Evolutionary conservation across 2,797 vertebrate species (phyloP).

Genomic region (Ctenosaura bakeri): DNA sequence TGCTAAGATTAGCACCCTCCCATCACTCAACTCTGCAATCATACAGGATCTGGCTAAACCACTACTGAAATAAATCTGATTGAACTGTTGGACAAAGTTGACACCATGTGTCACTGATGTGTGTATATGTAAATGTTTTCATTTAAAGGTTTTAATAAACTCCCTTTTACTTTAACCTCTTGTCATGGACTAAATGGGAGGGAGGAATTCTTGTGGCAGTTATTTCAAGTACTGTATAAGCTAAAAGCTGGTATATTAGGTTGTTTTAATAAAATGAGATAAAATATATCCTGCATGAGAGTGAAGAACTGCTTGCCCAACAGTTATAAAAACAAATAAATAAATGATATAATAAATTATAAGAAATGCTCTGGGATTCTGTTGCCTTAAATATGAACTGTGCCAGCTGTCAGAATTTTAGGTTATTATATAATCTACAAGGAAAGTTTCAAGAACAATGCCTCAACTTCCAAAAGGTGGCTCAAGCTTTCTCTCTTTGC

Average conservation of each 20-base stretch:
- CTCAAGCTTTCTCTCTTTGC: neutral
- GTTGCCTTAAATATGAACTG: neutral
- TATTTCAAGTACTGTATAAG: neutral
- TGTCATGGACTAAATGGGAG: neutral
- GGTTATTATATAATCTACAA: neutral
- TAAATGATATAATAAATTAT: no score
- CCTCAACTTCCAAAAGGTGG: neutral
- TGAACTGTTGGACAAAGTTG: slow-evolving; percentile 48
- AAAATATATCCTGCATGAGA: neutral
- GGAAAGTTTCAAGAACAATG: neutral
- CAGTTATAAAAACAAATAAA: neutral
- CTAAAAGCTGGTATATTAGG: neutral
- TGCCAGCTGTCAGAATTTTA: neutral
- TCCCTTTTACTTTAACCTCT: slow-evolving; percentile 35
- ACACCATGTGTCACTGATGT: slow-evolving; percentile 70
- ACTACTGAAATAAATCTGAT: slow-evolving; percentile 42
- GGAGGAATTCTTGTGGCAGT: neutral
- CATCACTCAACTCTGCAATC: slow-evolving; percentile 81
- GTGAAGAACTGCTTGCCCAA: neutral
- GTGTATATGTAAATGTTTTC: neutral
- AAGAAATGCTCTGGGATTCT: neutral
- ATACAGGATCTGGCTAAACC: slow-evolving; percentile 82
- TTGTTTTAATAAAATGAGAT: neutral
- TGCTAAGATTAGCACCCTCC: slow-evolving; percentile 81
- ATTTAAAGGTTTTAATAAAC: slow-evolving; percentile 63